phyloP scores from a whole-genome alignment of 2,797 vertebrate genomes.

The Sebastes kiyomatsui region DNA sequence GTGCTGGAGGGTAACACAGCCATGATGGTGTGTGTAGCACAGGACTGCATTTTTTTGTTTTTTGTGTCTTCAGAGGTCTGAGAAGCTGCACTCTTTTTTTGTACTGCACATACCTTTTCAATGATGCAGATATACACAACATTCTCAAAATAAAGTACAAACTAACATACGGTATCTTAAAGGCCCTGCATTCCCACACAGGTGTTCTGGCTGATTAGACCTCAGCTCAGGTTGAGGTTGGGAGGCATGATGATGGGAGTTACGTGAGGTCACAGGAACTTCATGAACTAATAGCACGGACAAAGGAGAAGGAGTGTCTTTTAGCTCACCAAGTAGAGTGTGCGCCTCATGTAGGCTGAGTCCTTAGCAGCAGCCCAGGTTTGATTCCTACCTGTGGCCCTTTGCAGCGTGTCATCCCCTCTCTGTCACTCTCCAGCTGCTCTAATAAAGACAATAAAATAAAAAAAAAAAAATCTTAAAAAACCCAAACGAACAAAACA shows the following conservation, averaged over 20 bases:
- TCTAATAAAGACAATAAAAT: too few species aligned
- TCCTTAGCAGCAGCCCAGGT: too few species aligned
- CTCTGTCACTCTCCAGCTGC: too few species aligned
- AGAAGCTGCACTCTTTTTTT: not conserved
- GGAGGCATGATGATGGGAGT: not conserved
- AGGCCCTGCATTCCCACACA: not conserved
- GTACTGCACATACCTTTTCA: not conserved
- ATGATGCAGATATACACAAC: not conserved
- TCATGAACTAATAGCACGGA: not conserved
- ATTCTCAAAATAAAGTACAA: too few species aligned
- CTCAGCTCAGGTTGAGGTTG: not conserved
- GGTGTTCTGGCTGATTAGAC: not conserved
- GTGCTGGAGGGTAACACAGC: slow-evolving; percentile 23
- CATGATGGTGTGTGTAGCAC: not conserved
- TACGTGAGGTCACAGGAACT: not conserved
- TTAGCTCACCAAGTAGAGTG: too few species aligned
- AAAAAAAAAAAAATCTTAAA: too few species aligned
- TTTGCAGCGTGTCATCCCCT: too few species aligned
- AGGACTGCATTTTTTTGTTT: not conserved
- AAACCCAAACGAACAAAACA: too few species aligned
- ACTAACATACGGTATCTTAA: not conserved
- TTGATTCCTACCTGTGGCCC: too few species aligned
- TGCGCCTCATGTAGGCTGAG: too few species aligned
- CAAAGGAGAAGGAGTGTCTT: not conserved
- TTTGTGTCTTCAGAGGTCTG: not conserved